Evolutionary conservation across 2,797 vertebrate genomes (phyloP).

Genomic region (Macropodus opercularis): DNA sequence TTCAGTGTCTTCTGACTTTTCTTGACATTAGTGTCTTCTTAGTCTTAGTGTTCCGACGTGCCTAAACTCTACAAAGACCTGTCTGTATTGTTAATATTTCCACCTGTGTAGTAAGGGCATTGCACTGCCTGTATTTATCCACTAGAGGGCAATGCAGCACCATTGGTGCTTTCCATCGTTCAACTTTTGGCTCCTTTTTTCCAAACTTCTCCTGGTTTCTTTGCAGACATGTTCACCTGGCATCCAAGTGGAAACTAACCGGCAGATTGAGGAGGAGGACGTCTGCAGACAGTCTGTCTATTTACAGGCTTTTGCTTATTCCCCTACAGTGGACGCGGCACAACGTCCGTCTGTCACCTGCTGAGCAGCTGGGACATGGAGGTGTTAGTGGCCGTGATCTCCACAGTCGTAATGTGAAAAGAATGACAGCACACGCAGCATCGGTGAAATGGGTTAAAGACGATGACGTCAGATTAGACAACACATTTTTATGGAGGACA

Average conservation of each 20-base stretch:
- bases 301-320: conserved; percentile 14
- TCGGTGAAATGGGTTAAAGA: background rate
- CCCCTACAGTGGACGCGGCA: conserved; percentile 1
- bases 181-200: background rate
- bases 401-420: background rate
- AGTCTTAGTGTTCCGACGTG: too few relatives aligned
- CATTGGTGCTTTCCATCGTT: background rate
- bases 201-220: conserved; percentile 22
- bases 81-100: too few relatives aligned
- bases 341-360: conserved; percentile 35
- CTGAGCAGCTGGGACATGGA: conserved; percentile 29
- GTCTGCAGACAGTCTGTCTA: conserved; percentile 31
- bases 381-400: conserved; percentile 14
- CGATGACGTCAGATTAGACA: background rate
- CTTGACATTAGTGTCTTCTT: too few relatives aligned
- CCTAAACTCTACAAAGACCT: background rate
- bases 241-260: conserved; percentile 28
- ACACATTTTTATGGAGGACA: background rate
- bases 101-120: background rate
- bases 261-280: conserved; percentile 49
- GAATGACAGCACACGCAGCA: background rate
- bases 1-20: background rate
- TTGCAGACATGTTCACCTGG: conserved; percentile 32
- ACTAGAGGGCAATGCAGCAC: conserved; percentile 51
- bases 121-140: conserved; percentile 20